Conservation (phyloP, 2,113 vertebrate genomes). For the Sphyrna mokarran region DNA sequence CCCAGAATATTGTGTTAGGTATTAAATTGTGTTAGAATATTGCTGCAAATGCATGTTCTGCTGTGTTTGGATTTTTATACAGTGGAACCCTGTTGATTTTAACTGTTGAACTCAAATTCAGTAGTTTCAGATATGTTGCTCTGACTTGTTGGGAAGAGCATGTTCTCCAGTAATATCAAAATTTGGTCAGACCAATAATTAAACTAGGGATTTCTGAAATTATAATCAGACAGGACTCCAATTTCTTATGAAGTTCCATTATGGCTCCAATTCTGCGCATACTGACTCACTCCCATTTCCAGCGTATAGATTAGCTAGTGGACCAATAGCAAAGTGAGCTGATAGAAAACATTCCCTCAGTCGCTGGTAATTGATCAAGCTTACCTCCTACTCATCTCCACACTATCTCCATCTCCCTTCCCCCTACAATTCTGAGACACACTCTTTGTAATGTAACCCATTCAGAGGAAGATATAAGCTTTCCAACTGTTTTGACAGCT, state of each 20-base stretch:
- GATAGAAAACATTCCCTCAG: neutral
- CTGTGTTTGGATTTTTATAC: neutral
- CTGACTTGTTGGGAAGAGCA: neutral
- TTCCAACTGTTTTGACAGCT: too few species aligned
- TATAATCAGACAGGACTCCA: neutral
- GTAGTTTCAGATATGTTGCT: neutral
- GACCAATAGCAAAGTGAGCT: neutral
- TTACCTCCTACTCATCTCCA: too few species aligned
- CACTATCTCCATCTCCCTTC: neutral
- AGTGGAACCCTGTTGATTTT: neutral
- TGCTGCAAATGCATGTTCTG: neutral
- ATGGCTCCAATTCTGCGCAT: neutral
- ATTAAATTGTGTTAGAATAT: too few species aligned
- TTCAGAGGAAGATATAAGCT: too few species aligned
- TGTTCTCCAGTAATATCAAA: neutral
- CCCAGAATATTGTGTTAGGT: neutral
- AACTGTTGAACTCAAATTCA: neutral
- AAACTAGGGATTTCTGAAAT: neutral
- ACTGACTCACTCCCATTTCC: neutral
- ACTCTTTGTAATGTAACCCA: too few species aligned
- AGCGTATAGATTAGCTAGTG: neutral
- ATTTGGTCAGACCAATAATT: neutral
- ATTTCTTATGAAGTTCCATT: neutral
- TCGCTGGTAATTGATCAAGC: neutral
- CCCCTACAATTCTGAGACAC: neutral